Base-by-base conservation (phyloP, 2,888 invertebrate genomes). In the Scelioninae gen. 2 region DNA sequence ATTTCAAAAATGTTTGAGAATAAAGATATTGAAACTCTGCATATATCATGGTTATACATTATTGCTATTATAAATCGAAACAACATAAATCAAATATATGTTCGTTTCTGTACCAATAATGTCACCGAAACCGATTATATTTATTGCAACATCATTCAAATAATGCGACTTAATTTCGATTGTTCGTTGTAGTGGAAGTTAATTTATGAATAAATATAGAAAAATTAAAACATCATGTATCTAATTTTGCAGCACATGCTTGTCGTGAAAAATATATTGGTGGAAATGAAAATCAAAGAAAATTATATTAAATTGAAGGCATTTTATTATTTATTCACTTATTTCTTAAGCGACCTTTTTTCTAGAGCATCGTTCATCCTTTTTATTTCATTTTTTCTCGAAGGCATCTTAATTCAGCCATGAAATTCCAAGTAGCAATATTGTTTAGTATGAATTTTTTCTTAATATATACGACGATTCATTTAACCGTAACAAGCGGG, bases 401-500 rank as follows among this genome's bases (percentile, higher is more conserved):
- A 39, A 39, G 31, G 5, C 19, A 46, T 46, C 55, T 65, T 65
- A 65, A 65, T 55, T 65, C 46, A 46, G 33, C 25, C 31, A 48
- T 57, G 50, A 63, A 63, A 70, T 63, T 63, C 22, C 48, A 22
- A 70, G 48, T 55, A 55, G 61, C 48, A 55, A 70, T 70, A 63
- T 70, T 63, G 58, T 67, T 67, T 63, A 53, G 43, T 57, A 57
- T 43, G 53, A 57, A 58, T 50, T 60, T 65, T 65, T 65, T 39
- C 46, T 7, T 15, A 65, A 53, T 53, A 67, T 67, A 46, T 60
- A 61, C 41, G 57, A 67, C 63, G 61, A 73, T 67, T 67, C 63
- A 50, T 73, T 73, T 72, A 73, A 55, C 57, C 53, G 35, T 52
- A 67, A 73, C 67, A 61, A 67, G 61, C 53, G 22, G 11, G 37